phyloP scores from a whole-genome alignment of 2,888 invertebrate genomes.

The Formica aserva region DNA sequence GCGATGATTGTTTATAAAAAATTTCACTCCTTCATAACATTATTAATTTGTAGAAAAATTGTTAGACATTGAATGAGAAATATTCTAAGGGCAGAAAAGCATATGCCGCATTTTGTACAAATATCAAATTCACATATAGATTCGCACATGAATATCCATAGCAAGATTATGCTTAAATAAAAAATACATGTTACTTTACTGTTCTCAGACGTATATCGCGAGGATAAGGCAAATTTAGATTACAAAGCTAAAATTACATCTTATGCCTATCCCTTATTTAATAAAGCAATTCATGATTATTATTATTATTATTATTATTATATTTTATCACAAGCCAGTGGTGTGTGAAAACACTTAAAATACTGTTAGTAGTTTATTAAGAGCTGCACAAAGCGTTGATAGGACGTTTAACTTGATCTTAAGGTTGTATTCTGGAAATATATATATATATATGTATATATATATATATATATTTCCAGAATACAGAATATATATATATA shows the following conservation, averaged over 20 bases:
- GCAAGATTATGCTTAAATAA: slow-evolving; percentile 57
- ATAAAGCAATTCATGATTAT: slow-evolving; percentile 67
- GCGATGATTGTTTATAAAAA: slow-evolving; percentile 70
- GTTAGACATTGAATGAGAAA: slow-evolving; percentile 63
- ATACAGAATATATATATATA: too few relatives aligned
- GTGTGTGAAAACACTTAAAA: slow-evolving; percentile 78
- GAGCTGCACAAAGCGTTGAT: slow-evolving; percentile 73
- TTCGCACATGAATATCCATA: neutral
- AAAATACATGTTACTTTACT: slow-evolving; percentile 59
- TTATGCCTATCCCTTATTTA: slow-evolving; percentile 71
- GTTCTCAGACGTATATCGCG: slow-evolving; percentile 71
- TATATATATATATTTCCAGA: too few relatives aligned
- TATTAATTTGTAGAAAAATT: slow-evolving; percentile 67
- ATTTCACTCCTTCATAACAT: slow-evolving; percentile 66
- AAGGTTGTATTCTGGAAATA: slow-evolving; percentile 68
- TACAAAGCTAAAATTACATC: slow-evolving; percentile 73
- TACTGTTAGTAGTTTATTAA: slow-evolving; percentile 75
- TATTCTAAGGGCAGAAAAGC: slow-evolving; percentile 66
- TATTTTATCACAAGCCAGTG: slow-evolving; percentile 80
- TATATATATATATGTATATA: neutral
- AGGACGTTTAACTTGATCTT: slow-evolving; percentile 74
- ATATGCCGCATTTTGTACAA: slow-evolving; percentile 57
- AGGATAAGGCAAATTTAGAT: slow-evolving; percentile 79
- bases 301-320: slow-evolving; percentile 66
- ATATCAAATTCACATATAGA: slow-evolving; percentile 59